Evolutionary conservation across 2,113 vertebrate species (phyloP), one percentile per base, ranked within the genome.

Genomic region (Mobula hypostoma): DNA sequence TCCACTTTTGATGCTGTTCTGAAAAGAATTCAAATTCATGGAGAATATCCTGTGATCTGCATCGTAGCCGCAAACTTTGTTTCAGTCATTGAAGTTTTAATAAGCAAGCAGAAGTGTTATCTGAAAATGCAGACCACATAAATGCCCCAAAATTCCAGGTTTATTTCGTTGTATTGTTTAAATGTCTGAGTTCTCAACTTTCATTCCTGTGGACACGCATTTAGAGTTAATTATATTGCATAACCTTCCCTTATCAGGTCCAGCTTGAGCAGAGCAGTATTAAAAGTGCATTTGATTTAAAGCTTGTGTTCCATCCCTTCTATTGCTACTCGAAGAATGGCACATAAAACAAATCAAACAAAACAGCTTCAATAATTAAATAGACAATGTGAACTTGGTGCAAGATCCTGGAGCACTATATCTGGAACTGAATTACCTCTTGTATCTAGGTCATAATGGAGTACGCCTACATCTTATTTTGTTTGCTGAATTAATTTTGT

Each of bases 311-410:
- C 21, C 48, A 19, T 72, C 90, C 68, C 17, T 48, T 70, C n/a
- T 48, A 24, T 72, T 40, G 36, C 21, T 40, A 17, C 19, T 63
- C 90, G 72, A 3, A 40, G 17, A 36, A 74, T 74, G 72, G 72
- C 21, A 74, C 58, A 93, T 12, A 56, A 93, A 93, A 93, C 32
- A 93, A 56, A 93, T 93, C 40, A 93, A 76, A 74, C 68, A 48
- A 74, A 93, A 76, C 70, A 76, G 29, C 91, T 17, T 93, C 24
- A 74, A 74, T 72, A 56, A 93, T 93, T 2, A 76, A 40, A 93
- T 76, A 15, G 68, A 70, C 72, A 72, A 48, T 27, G 32, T 74
- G 72, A 93, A 56, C n/a, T 19, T 40, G 68, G 74, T 74, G 8
- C 70, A 56, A 76, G 91, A 76, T 24, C 48, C 91, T 48, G 68